These are phyloP conservation scores for Chrysina gloriosa DNA, from an alignment of 2,888 invertebrate species.

Conservation along the genomic window DNA sequence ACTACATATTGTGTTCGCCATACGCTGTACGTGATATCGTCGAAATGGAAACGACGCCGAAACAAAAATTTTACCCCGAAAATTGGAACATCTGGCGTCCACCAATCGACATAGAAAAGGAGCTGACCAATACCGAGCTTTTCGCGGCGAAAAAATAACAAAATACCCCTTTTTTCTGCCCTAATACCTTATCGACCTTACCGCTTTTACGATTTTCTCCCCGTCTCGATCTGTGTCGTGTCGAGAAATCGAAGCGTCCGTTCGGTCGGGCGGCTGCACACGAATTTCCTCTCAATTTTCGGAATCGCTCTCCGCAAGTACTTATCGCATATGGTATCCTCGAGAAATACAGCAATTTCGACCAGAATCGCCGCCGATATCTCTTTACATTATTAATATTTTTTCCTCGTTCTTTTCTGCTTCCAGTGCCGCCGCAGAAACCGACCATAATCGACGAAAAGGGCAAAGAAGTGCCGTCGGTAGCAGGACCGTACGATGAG, in stretches of 20 bases:
- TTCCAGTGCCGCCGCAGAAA: conserved; percentile 78
- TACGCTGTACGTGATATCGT: too few relatives aligned
- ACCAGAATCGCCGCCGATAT: conserved; percentile 17
- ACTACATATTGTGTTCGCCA: too few relatives aligned
- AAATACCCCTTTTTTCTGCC: not conserved
- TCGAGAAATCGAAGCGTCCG: not conserved
- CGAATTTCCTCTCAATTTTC: conserved; percentile 34
- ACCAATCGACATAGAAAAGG: conserved; percentile 1
- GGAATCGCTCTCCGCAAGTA: conserved; percentile 28
- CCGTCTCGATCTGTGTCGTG: not conserved
- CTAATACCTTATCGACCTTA: not conserved
- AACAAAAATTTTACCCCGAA: too few relatives aligned
- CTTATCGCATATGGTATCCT: conserved; percentile 32
- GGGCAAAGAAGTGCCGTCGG: conserved; percentile 71
- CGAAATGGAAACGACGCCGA: too few relatives aligned
- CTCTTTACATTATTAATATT: conserved; percentile 36
- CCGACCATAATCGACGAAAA: conserved; percentile 79
- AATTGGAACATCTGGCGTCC: not conserved
- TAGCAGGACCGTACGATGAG: conserved; percentile 81
- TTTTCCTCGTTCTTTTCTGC: conserved; percentile 6
- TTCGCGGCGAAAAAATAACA: not conserved
- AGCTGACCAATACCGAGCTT: not conserved
- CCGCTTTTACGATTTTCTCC: conserved; percentile 5
- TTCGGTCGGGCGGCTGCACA: not conserved
- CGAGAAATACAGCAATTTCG: conserved; percentile 21